These are phyloP conservation scores for Pheosia tremula DNA, from an alignment of 2,888 invertebrate species.

Conservation along the genomic window DNA sequence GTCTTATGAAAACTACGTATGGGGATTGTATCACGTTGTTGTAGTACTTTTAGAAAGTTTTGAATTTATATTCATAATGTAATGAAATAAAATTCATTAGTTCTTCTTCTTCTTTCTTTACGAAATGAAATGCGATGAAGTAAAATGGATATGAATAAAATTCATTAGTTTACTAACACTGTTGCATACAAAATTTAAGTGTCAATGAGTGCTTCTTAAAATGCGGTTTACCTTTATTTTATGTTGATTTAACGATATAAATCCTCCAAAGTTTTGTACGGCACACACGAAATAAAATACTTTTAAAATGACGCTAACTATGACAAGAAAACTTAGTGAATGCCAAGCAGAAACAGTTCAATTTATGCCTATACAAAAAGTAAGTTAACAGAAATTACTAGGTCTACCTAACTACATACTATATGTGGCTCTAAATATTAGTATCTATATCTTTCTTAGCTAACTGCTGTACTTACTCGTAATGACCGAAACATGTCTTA, in stretches of 20 bases:
- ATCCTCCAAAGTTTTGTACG: neutral
- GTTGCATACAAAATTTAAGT: slow-evolving; percentile 15
- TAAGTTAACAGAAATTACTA: slow-evolving; percentile 34
- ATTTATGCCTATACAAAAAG: slow-evolving; percentile 79
- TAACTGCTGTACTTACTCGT: no score
- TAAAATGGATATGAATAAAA: no score
- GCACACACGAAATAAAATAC: neutral
- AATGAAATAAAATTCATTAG: slow-evolving; percentile 2
- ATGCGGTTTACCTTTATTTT: neutral
- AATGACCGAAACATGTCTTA: no score
- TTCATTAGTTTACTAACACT: slow-evolving; percentile 5
- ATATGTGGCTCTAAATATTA: neutral
- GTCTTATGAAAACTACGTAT: no score
- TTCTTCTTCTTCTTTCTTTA: no score
- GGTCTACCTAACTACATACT: neutral
- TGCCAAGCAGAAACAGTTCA: slow-evolving; percentile 76
- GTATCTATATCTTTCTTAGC: neutral
- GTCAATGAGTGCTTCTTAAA: slow-evolving; percentile 1
- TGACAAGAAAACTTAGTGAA: slow-evolving; percentile 78
- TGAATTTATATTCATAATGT: no score
- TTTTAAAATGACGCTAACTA: slow-evolving; percentile 69
- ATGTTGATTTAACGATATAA: no score
- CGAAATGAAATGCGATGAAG: no score
- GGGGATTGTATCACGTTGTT: neutral
- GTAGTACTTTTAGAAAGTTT: no score